Conservation (phyloP, 2,888 invertebrate species). For the Blera fallax region DNA sequence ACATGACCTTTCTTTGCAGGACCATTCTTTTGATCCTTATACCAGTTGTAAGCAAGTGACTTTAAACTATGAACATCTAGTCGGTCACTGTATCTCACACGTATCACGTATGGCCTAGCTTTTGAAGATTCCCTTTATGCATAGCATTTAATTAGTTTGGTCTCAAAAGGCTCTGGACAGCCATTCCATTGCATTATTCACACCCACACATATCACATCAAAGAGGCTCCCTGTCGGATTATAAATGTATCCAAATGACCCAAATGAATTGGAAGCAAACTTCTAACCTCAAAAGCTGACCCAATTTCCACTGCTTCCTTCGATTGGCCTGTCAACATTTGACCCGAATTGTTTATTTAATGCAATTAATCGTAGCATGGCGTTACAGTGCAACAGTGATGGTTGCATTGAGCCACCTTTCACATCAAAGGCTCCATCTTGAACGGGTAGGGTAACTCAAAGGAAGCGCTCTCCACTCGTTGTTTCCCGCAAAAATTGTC, state of each 20-base stretch:
- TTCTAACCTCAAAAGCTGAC: slow-evolving; percentile 8
- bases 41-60: too few relatives aligned
- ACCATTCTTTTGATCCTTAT: too few relatives aligned
- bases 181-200: too few relatives aligned
- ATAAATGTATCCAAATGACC: too few relatives aligned
- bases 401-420: slow-evolving; percentile 33
- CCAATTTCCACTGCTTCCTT: neutral
- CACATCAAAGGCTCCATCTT: slow-evolving; percentile 14
- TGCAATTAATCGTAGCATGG: slow-evolving; percentile 43
- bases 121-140: too few relatives aligned
- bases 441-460: neutral
- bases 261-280: neutral
- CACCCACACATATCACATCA: too few relatives aligned
- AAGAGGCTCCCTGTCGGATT: neutral
- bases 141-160: too few relatives aligned
- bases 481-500: neutral
- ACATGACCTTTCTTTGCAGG: too few relatives aligned
- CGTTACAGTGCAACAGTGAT: neutral
- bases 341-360: slow-evolving; percentile 50
- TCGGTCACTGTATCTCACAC: too few relatives aligned
- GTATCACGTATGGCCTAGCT: too few relatives aligned
- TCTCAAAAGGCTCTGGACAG: too few relatives aligned
- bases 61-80: too few relatives aligned
- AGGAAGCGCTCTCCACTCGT: neutral
- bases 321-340: slow-evolving; percentile 30